Evolutionary conservation across 2,113 vertebrate genomes (phyloP).

Genomic region (Hippocampus guttulatus): DNA sequence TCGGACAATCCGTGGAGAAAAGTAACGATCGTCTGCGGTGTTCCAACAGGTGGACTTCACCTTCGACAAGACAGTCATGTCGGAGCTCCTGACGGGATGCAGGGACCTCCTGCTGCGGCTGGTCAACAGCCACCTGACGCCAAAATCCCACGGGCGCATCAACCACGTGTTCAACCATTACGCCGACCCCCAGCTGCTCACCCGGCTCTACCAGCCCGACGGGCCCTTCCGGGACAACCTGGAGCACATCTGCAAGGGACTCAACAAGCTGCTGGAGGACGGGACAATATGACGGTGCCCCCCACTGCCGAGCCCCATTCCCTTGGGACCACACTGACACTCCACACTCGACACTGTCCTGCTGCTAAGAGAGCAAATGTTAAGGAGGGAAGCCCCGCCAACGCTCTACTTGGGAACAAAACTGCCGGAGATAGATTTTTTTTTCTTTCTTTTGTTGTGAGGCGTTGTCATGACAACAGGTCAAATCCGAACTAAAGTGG

Average conservation of each 20-base stretch:
- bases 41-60: conserved; percentile 79
- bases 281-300: conserved; percentile 76
- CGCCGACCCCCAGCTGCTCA: conserved; percentile 75
- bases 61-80: conserved; percentile 79
- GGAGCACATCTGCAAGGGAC: conserved; percentile 78
- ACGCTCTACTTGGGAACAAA: conserved; percentile 15
- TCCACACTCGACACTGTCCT: conserved; percentile 26
- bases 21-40: no score
- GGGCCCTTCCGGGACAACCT: conserved; percentile 71
- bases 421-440: conserved; percentile 1
- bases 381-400: conserved; percentile 14
- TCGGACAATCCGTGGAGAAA: no score
- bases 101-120: conserved; percentile 79
- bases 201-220: conserved; percentile 75
- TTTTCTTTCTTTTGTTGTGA: conserved; percentile 17
- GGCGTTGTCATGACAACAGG: neutral
- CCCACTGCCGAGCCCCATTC: neutral
- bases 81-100: conserved; percentile 70
- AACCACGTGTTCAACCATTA: conserved; percentile 87
- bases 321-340: conserved; percentile 8
- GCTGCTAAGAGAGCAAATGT: conserved; percentile 2
- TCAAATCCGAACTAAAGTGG: conserved; percentile 9
- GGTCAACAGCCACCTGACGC: conserved; percentile 80
- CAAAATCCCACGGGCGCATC: conserved; percentile 85
- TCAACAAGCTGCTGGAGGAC: conserved; percentile 82